phyloP scores from a whole-genome alignment of 2,113 vertebrate species.

The Syngnathus scovelli region DNA sequence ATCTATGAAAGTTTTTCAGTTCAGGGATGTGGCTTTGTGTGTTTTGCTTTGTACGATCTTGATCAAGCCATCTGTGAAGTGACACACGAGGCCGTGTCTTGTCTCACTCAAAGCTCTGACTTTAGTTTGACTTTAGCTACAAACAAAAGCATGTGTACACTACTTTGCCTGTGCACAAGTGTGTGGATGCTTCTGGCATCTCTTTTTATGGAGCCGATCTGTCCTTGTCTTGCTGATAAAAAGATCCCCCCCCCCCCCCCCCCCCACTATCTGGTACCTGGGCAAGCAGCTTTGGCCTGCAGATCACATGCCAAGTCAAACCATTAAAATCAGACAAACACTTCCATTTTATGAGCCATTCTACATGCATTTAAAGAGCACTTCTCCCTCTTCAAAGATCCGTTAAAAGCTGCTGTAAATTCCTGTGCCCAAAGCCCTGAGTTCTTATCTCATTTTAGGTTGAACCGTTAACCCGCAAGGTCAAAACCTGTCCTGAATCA shows the following conservation, averaged over 20 bases:
- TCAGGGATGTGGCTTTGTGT: not conserved
- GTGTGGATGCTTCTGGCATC: not conserved
- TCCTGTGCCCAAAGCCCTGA: slow-evolving; percentile 31
- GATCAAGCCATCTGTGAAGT: not conserved
- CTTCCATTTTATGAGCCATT: slow-evolving; percentile 58
- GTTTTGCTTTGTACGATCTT: not conserved
- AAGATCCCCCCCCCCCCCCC: not conserved
- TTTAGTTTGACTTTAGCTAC: slow-evolving; percentile 1
- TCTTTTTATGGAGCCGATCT: slow-evolving; percentile 32
- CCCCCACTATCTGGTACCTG: slow-evolving; percentile 10
- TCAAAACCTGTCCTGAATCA: not conserved
- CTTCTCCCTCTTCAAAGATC: slow-evolving; percentile 43
- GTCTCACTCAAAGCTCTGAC: not conserved
- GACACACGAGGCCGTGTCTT: not conserved
- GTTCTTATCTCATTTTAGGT: slow-evolving; percentile 36
- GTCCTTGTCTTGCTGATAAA: slow-evolving; percentile 51
- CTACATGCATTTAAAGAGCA: slow-evolving; percentile 52
- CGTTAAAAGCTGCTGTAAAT: slow-evolving; percentile 60
- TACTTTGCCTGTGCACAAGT: not conserved
- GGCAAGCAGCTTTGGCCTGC: slow-evolving; percentile 13
- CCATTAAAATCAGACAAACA: slow-evolving; percentile 58
- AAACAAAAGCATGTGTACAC: not conserved
- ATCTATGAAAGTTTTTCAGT: not conserved
- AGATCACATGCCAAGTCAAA: slow-evolving; percentile 31
- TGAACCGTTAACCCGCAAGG: slow-evolving; percentile 39